Evolutionary conservation across 1,140 invertebrate genomes (phyloP), one percentile per base, ranked within the genome.

Genomic region (Diachasmimorpha longicaudata): DNA sequence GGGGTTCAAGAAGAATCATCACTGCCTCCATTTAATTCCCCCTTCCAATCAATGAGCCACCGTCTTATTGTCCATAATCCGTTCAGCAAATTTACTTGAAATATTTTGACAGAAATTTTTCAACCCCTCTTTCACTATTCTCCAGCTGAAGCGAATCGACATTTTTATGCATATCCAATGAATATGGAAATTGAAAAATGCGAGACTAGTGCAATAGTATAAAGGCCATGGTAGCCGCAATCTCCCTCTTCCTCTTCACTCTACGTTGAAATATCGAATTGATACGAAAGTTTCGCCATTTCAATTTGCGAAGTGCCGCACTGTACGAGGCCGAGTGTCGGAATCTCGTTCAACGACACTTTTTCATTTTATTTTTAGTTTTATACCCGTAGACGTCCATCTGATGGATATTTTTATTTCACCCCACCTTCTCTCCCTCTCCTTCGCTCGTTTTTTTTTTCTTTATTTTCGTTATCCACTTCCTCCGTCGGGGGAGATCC

Each of bases 231-330:
- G 14, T 19, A 4, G n/a, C 4, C 8, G 19, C 58, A 31, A 63
- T 63, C 13, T 63, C 23, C 11, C 58, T 58, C 58, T 3, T 3
- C 23, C 13, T 63, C 58, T 63, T 23, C 58, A 16, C 19, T 58
- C 19, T 0, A 1, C 58, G 21, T 63, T 63, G 58, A 63, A 63
- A 63, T 63, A 63, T 63, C 58, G 58, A 31, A 63, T 63, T 63
- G 58, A 63, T 63, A 63, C 58, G 58, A 63, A 63, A 63, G 58
- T 63, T 63, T 63, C 58, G 58, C 23, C 58, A 25, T 63, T 63
- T 63, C 58, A 63, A 63, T 63, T 63, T 63, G 58, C 23, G 58
- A 63, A 63, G 58, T 63, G 58, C 58, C 58, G 58, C 19, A 13
- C 6, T 13, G n/a, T 55, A 55, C 48, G 48, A 55, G 58, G 19